Base-by-base conservation (phyloP, 1,140 invertebrate genomes). In the Drosophila sproati region DNA sequence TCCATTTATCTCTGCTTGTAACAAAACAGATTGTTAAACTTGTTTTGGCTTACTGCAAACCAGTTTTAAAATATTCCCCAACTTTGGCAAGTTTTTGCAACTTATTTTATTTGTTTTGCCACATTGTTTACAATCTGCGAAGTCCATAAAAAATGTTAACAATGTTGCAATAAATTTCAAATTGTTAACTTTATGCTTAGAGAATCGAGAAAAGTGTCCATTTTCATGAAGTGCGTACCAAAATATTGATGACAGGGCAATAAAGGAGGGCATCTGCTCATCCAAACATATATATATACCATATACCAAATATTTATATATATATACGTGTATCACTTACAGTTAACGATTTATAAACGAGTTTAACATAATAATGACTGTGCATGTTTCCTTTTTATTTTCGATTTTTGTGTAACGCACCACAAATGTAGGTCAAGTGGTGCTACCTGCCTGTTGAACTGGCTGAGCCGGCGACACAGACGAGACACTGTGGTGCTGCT, bases 301-400 rank as follows among this genome's bases (percentile, higher is more conserved):
- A 20, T 20, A 20, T 20, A 20, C 20, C 35, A 41, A 12, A 12
- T 12, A 12, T 12, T 12, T 8, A 51, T 2, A 57, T 7, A 32
- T n/a, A 5, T 63, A 45, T 43, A 29, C n/a, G 48, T 51, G 28
- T 32, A 64, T 41, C 7, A 10, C 12, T n/a, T 51, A 56, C 32
- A 12, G 10, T 52, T 34, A 52, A 32, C n/a, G 20, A 45, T 51
- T 47, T 39, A 37, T 62, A 77, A 88, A 83, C 83, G 51, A 78
- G 85, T 80, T 89, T 61, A 73, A 57, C 76, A 77, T 73, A 83
- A 72, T 83, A 88, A 88, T 89, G 80, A 88, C 70, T 73, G 61
- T 63, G 45, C 51, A 64, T 50, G 62, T 43, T 61, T 35, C 29
- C 32, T 70, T 70, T 67, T 52, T 69, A 57, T 73, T n/a, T 62